Evolutionary conservation across 2,113 vertebrate species (phyloP), one percentile per base, ranked within the genome.

Genomic region (Origma solitaria): DNA sequence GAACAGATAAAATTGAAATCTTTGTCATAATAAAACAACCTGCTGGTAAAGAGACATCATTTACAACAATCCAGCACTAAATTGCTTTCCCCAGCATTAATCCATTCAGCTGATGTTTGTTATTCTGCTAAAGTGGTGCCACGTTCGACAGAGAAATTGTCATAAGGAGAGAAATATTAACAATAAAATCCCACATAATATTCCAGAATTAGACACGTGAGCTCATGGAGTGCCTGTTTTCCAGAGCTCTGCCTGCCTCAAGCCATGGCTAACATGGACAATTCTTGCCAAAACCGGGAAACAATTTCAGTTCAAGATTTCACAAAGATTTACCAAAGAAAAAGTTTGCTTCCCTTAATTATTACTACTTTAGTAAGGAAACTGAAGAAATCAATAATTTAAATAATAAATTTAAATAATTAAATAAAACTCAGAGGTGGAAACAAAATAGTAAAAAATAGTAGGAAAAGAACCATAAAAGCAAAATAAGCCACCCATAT

Each of bases 21-120:
- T 91, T 56, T 94, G 92, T 85, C 90, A 93, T 71, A 93, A 96
- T 87, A 95, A 95, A 94, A 79, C 71, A 95, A 90, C 73, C 92
- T 90, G 90, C 75, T 82, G 83, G 85, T 72, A 92, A 96, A 91
- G 79, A 78, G 92, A 85, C 70, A 53, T 91, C 65, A 94, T 89
- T 94, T 95, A 91, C 86, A 92, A 57, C 89, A 92, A 95, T 57
- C 75, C 78, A 56, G 79, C 20, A 49, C 65, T 65, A 85, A 94
- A 95, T 91, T 92, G 81, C 90, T 87, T 91, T 91, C 78, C 66
- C 60, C 53, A 16, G 69, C 38, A 85, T 73, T 92, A 85, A 92
- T 50, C 77, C 66, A 72, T 89, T 72, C 73, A 60, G 78, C 24
- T 87, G 89, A 70, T 96, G 87, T 90, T 85, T 95, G 89, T 88